A percentile compares a stretch with the other conserved stretches of the same genome.
phyloP scores from a whole-genome alignment of 1,140 invertebrate genomes.

The Thereuonema tuberculata region DNA sequence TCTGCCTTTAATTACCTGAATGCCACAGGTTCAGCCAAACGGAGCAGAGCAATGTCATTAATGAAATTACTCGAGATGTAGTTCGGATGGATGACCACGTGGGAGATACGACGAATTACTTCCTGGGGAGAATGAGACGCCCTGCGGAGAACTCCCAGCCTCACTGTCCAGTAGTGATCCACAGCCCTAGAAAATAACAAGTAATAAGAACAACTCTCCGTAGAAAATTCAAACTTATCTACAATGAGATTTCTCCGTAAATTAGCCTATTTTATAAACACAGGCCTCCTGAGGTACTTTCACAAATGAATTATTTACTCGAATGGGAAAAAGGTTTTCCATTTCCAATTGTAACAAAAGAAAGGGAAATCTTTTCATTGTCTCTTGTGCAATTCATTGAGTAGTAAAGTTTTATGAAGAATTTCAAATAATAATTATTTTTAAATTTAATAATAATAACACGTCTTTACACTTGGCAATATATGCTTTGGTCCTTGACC shows the following conservation, averaged over 20 bases:
- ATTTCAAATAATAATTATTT: too few species aligned
- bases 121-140: constrained; percentile 59
- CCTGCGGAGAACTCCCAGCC: constrained; percentile 53
- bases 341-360: too few species aligned
- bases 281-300: too few species aligned
- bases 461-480: too few species aligned
- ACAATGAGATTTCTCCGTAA: background rate
- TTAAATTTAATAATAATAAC: too few species aligned
- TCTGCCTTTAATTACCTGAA: constrained; percentile 37
- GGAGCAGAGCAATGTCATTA: constrained; percentile 60
- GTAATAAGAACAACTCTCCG: background rate
- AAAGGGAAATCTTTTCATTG: too few species aligned
- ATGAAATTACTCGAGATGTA: constrained; percentile 62
- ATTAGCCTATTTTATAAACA: background rate
- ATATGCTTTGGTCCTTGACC: too few species aligned
- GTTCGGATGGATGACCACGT: constrained; percentile 54
- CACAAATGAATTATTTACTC: too few species aligned
- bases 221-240: too few species aligned
- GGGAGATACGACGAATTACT: constrained; percentile 42
- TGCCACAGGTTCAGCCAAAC: constrained; percentile 43
- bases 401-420: too few species aligned
- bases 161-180: constrained; percentile 61
- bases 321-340: too few species aligned
- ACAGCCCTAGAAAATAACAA: constrained; percentile 40
- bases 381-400: too few species aligned